A percentile compares a stretch with the other conserved stretches of the same genome.
phyloP scores from a whole-genome alignment of 2,797 vertebrate genomes.

The Dendrocincla fuliginosa region DNA sequence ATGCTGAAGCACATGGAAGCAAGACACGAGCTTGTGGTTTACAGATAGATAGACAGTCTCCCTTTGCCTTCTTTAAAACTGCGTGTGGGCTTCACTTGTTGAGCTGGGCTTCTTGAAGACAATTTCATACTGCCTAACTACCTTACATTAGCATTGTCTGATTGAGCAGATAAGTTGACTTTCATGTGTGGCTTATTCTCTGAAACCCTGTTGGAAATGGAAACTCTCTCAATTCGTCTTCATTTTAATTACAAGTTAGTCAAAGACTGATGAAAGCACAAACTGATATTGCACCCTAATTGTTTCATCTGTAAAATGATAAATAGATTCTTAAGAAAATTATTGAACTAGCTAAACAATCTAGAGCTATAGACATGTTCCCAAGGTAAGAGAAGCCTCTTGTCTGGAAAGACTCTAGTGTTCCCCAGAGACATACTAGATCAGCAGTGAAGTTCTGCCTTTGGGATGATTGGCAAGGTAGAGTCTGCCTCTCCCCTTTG shows the following conservation, averaged over 20 bases:
- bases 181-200: background rate
- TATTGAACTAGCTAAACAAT: background rate
- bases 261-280: background rate
- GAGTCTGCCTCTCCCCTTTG: background rate
- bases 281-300: background rate
- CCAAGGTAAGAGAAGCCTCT: background rate
- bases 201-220: background rate
- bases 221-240: background rate
- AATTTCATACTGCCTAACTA: slow-evolving; percentile 73
- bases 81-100: slow-evolving; percentile 76
- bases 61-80: slow-evolving; percentile 80
- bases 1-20: slow-evolving; percentile 68
- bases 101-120: slow-evolving; percentile 79
- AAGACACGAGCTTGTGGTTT: slow-evolving; percentile 55
- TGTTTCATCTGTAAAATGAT: background rate
- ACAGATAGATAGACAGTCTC: background rate
- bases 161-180: background rate
- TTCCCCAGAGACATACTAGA: background rate
- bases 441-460: background rate
- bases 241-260: background rate
- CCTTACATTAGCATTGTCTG: slow-evolving; percentile 48
- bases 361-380: background rate
- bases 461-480: background rate
- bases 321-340: background rate
- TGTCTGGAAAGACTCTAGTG: background rate